Conservation (phyloP, 2,888 invertebrate genomes). For the Lasioglossum morio region DNA sequence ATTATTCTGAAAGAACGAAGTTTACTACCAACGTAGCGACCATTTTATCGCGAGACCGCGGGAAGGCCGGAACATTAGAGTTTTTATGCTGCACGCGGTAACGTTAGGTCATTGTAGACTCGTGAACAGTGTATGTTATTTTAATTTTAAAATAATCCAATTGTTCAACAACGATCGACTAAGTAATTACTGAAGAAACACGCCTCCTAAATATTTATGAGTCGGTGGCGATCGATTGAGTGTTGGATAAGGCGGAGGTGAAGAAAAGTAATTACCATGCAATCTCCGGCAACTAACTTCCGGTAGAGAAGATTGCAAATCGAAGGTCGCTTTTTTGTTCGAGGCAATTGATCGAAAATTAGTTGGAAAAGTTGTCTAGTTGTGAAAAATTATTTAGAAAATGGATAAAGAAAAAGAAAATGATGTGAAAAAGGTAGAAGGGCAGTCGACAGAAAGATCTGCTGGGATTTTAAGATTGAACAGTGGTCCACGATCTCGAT, state of each 20-base stretch:
- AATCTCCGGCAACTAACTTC: constrained; percentile 28
- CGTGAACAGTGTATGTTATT: background rate
- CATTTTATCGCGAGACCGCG: constrained; percentile 52
- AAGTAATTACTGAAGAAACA: background rate
- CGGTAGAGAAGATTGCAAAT: background rate
- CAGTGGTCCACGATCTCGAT: background rate
- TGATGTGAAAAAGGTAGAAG: background rate
- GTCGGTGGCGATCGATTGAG: background rate
- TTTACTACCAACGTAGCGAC: constrained; percentile 32
- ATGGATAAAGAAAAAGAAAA: constrained; percentile 6
- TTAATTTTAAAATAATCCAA: background rate
- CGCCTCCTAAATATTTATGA: background rate
- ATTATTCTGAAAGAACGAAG: constrained; percentile 58
- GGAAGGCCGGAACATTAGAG: constrained; percentile 42
- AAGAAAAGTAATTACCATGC: constrained; percentile 25
- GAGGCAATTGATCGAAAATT: background rate
- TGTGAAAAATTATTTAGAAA: background rate
- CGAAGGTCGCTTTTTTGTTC: background rate
- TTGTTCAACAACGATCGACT: background rate
- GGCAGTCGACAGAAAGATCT: constrained; percentile 5
- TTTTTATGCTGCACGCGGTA: constrained; percentile 6
- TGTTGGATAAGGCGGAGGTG: background rate
- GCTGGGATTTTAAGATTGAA: constrained; percentile 40
- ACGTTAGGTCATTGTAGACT: background rate
- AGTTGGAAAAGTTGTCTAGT: background rate